Percentiles rank a stretch among this genome's conserved stretches.
Evolutionary conservation across 2,797 vertebrate genomes (phyloP).

Genomic region (Hypotaenidia philippensis): DNA sequence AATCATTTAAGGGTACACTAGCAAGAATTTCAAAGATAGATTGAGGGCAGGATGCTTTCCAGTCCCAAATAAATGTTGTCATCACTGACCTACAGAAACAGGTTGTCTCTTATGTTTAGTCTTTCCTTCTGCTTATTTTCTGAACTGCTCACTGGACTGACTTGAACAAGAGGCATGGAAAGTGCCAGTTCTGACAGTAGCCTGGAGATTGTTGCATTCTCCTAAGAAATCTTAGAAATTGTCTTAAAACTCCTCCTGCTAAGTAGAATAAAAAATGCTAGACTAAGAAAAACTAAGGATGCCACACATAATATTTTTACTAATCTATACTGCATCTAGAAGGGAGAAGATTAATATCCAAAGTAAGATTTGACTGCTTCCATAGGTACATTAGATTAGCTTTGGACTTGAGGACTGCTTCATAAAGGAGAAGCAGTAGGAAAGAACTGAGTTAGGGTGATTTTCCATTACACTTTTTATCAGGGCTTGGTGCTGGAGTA

Average conservation of each 20-base stretch:
- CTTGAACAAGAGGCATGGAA: neutral
- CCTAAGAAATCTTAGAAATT: neutral
- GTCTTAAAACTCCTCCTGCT: neutral
- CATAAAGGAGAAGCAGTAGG: neutral
- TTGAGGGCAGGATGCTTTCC: neutral
- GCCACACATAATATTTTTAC: neutral
- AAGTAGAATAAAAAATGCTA: neutral
- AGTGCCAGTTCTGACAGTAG: constrained; percentile 1
- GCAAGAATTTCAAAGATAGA: neutral
- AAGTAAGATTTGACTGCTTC: neutral
- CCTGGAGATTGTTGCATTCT: constrained; percentile 14
- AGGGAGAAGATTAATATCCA: neutral
- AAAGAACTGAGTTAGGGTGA: neutral
- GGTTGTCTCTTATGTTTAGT: constrained; percentile 12
- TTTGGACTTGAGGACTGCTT: neutral
- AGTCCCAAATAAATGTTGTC: neutral
- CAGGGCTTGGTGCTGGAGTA: neutral
- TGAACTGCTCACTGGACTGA: neutral
- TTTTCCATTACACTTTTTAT: neutral
- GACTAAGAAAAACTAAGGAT: neutral
- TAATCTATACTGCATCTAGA: neutral
- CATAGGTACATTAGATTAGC: neutral
- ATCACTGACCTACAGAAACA: constrained; percentile 23
- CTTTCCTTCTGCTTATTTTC: neutral
- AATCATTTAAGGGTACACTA: neutral